These are phyloP conservation scores for Acromyrmex charruanus DNA, from an alignment of 1,140 invertebrate species.

Conservation along the genomic window DNA sequence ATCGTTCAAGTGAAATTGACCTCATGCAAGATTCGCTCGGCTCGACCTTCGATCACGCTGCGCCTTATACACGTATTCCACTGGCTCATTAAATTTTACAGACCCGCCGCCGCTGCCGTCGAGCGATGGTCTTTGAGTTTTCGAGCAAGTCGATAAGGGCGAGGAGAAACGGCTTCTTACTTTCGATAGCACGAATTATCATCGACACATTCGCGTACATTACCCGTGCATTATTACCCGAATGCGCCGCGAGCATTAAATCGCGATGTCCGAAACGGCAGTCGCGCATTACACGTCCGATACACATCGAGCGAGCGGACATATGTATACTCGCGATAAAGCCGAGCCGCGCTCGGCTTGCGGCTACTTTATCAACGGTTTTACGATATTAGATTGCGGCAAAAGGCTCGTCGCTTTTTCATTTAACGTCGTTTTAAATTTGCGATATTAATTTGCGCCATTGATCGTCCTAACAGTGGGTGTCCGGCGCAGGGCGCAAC, in stretches of 20 bases:
- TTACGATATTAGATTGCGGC: slow-evolving; percentile 58
- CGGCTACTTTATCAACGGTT: slow-evolving; percentile 58
- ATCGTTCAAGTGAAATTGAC: slow-evolving; percentile 19
- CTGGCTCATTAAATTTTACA: slow-evolving; percentile 52
- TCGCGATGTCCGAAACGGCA: slow-evolving; percentile 27
- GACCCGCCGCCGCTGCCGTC: slow-evolving; percentile 34
- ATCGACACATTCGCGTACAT: not conserved
- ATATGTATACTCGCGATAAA: slow-evolving; percentile 37
- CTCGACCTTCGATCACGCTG: slow-evolving; percentile 29
- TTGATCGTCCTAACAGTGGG: slow-evolving; percentile 25
- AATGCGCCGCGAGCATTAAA: slow-evolving; percentile 11
- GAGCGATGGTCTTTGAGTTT: slow-evolving; percentile 34
- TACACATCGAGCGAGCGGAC: slow-evolving; percentile 28
- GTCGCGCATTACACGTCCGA: slow-evolving; percentile 26
- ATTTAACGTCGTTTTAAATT: slow-evolving; percentile 61
- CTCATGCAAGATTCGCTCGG: slow-evolving; percentile 22
- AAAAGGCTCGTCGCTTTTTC: slow-evolving; percentile 57
- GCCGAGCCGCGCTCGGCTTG: slow-evolving; percentile 31
- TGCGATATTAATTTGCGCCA: slow-evolving; percentile 55
- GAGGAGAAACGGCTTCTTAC: slow-evolving; percentile 1
- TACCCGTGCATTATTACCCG: slow-evolving; percentile 21
- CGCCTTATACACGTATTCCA: slow-evolving; percentile 15
- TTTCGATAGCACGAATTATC: slow-evolving; percentile 31
- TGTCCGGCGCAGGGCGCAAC: slow-evolving; percentile 9
- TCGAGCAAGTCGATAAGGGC: slow-evolving; percentile 40